Evolutionary conservation across 2,113 vertebrate species (phyloP), one percentile per base, ranked within the genome.

Genomic region (Xyrauchen texanus): DNA sequence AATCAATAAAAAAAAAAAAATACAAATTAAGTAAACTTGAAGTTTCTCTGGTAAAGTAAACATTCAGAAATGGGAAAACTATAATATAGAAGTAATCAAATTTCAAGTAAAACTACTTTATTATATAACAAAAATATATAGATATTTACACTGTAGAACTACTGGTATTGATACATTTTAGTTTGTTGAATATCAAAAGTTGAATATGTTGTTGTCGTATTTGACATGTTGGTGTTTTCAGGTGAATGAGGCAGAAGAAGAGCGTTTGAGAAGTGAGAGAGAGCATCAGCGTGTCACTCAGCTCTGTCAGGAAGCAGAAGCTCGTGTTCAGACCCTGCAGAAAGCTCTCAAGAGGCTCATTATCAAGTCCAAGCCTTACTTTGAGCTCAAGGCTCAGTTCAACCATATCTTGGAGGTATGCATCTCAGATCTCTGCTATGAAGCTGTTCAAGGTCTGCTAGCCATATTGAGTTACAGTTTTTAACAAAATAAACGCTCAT

Each of bases 231-330:
- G 6, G 55, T 82, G 21, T 73, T 13, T 8, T 55, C 86, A 97
- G 96, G 96, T 98, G 61, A 98, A 98, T 0, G 96, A 97, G 80
- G 96, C 96, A 0, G 96, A 98, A 82, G 96, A 98, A 67, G 96
- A 98, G 88, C 93, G 96, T 0, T 90, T 97, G 52, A 93, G 94
- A 64, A 96, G 96, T 0, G 97, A 97, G 84, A 84, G 95, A 66
- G 96, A 98, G 78, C 96, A 98, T 83, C 96, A 97, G 84, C 92
- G 96, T 0, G 96, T 97, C 73, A 97, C 96, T 0, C 92, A 93
- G 67, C 93, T 95, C 72, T 98, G 96, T 64, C 96, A 98, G 86
- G 93, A 96, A 70, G 96, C 96, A 0, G 96, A 98, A 85, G 95
- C 94, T 5, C 93, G 93, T 0, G 96, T 98, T 5, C 96, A 98